Conservation (phyloP, 2,888 invertebrate genomes). For the Pogonocherus hispidulus region DNA sequence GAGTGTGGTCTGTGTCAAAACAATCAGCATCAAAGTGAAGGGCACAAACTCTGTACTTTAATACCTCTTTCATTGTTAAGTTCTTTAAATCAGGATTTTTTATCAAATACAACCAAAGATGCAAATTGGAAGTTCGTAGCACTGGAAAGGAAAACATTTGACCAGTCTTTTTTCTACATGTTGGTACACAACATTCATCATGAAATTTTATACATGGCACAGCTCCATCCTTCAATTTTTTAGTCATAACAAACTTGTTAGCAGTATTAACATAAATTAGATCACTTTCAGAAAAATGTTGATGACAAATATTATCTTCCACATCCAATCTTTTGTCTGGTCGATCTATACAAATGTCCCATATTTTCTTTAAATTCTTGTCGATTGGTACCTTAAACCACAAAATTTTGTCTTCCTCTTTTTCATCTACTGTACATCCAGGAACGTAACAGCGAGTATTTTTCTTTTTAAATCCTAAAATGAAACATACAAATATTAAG, state of each 20-base stretch:
- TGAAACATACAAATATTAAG: background rate
- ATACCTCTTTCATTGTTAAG: slow-evolving; percentile 18
- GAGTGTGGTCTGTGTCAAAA: slow-evolving; percentile 11
- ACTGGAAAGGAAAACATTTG: slow-evolving; percentile 30
- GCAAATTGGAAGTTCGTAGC: slow-evolving; percentile 4
- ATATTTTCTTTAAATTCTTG: slow-evolving; percentile 20
- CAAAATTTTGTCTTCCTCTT: slow-evolving; percentile 27
- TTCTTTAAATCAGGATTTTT: slow-evolving; percentile 25
- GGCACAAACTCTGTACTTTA: slow-evolving; percentile 32
- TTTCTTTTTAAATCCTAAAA: background rate
- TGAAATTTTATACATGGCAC: slow-evolving; percentile 32
- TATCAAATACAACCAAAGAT: slow-evolving; percentile 35
- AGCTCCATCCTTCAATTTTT: slow-evolving; percentile 24
- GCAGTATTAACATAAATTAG: slow-evolving; percentile 3
- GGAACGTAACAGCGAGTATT: slow-evolving; percentile 15
- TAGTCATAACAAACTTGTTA: slow-evolving; percentile 9
- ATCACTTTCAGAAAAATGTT: slow-evolving; percentile 32
- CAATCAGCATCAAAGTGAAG: slow-evolving; percentile 30
- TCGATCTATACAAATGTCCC: slow-evolving; percentile 30
- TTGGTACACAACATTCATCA: slow-evolving; percentile 24
- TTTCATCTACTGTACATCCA: slow-evolving; percentile 15
- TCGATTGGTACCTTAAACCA: slow-evolving; percentile 27
- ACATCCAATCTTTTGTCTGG: slow-evolving; percentile 1
- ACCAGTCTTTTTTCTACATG: slow-evolving; percentile 5
- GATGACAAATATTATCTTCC: slow-evolving; percentile 19